A percentile compares a stretch with the other conserved stretches of the same genome.
Conservation (phyloP, 2,888 invertebrate species). For the Drosophila mimica region DNA sequence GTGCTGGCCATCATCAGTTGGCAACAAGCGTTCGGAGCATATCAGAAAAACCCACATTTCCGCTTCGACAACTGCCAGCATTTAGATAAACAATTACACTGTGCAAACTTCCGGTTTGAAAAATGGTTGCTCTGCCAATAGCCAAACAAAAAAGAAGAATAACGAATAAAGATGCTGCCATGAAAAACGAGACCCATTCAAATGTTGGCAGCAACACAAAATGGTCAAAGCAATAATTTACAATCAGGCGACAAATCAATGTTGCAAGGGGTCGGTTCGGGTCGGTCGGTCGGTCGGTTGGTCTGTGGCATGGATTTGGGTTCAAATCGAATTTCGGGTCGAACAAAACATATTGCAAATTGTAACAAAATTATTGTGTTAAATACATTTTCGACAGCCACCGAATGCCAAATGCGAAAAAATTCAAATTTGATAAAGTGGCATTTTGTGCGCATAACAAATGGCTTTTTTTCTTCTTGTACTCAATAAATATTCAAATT, state of each 20-base stretch:
- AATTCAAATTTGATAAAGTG: conserved; percentile 37
- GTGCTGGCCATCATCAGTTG: conserved; percentile 50
- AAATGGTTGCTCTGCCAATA: conserved; percentile 42
- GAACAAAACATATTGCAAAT: conserved; percentile 57
- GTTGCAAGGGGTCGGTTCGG: conserved; percentile 23
- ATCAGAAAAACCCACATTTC: conserved; percentile 51
- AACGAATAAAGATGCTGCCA: conserved; percentile 42
- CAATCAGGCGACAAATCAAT: conserved; percentile 69
- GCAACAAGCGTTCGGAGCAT: conserved; percentile 16
- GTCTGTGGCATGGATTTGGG: conserved; percentile 4
- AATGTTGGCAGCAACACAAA: conserved; percentile 58
- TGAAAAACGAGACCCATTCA: conserved; percentile 60
- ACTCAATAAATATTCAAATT: conserved; percentile 2
- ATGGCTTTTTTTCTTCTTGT: neutral
- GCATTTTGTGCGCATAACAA: conserved; percentile 4
- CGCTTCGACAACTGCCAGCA: conserved; percentile 54
- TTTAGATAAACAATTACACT: conserved; percentile 73
- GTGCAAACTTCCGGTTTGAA: conserved; percentile 63
- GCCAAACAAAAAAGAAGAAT: neutral
- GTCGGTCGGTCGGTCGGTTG: conserved; percentile 5
- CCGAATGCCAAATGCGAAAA: neutral
- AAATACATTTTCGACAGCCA: conserved; percentile 42
- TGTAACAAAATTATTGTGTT: conserved; percentile 63
- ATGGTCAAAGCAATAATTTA: conserved; percentile 68
- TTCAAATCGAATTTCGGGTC: conserved; percentile 21